A percentile compares a stretch with the other conserved stretches of the same genome.
phyloP scores from a whole-genome alignment of 2,113 vertebrate genomes.

The Camelus bactrianus region DNA sequence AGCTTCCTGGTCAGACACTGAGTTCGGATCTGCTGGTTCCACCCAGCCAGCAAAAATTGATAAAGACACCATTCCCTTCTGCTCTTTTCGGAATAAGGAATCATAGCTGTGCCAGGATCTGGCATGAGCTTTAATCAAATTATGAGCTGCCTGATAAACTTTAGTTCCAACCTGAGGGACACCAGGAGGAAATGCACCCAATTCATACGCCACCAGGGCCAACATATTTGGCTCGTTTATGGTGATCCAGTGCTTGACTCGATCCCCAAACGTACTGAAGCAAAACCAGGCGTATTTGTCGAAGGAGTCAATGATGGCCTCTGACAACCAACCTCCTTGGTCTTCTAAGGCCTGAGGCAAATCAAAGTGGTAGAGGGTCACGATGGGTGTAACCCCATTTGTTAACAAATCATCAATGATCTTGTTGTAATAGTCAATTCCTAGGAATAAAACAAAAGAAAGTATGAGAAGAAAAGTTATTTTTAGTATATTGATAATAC shows the following conservation, averaged over 20 bases:
- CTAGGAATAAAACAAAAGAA: constrained; percentile 74
- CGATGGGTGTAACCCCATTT: constrained; percentile 85
- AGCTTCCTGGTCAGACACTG: constrained; percentile 83
- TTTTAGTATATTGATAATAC: not conserved
- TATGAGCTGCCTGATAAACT: constrained; percentile 88
- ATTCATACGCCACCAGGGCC: constrained; percentile 84
- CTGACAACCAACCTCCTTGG: constrained; percentile 87
- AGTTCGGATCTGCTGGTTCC: constrained; percentile 83
- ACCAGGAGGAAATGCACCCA: constrained; percentile 84
- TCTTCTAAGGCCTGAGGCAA: constrained; percentile 90
- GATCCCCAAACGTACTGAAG: constrained; percentile 90
- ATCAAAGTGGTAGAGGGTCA: constrained; percentile 90
- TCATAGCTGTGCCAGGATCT: constrained; percentile 90
- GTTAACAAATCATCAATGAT: constrained; percentile 89
- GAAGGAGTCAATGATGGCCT: constrained; percentile 83
- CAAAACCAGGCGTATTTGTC: constrained; percentile 89
- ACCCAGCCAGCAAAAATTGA: constrained; percentile 88
- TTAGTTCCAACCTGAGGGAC: constrained; percentile 84
- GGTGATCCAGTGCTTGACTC: constrained; percentile 91
- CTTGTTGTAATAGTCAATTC: constrained; percentile 90
- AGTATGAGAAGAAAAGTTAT: not conserved
- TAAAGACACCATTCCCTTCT: constrained; percentile 86
- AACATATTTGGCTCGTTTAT: constrained; percentile 89
- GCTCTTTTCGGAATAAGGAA: constrained; percentile 84
- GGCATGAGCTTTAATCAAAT: constrained; percentile 89